phyloP scores from a whole-genome alignment of 2,113 vertebrate species.

The Phaethornis superciliosus region DNA sequence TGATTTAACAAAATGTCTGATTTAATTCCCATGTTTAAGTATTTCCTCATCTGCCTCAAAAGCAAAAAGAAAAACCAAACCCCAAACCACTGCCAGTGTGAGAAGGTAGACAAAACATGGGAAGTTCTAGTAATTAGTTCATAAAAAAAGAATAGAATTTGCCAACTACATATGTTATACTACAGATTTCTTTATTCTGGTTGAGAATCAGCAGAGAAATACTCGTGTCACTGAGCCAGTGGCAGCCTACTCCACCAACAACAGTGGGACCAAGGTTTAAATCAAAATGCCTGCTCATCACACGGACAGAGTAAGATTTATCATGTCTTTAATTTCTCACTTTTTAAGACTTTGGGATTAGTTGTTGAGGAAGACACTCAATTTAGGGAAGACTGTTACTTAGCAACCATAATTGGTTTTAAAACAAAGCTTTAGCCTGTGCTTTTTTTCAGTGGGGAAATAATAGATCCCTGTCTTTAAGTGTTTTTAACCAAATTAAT shows the following conservation, averaged over 20 bases:
- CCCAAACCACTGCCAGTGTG: not conserved
- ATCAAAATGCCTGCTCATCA: not conserved
- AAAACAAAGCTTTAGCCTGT: constrained; percentile 40
- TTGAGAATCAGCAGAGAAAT: not conserved
- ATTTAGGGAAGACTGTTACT: constrained; percentile 37
- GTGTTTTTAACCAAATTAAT: constrained; percentile 24
- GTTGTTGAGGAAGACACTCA: not conserved
- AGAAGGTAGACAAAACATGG: not conserved
- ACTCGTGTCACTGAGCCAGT: not conserved
- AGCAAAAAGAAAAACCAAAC: not conserved
- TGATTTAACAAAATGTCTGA: not conserved
- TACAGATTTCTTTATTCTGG: not conserved
- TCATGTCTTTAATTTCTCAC: not conserved
- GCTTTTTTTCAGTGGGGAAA: not conserved
- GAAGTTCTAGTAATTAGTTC: not conserved
- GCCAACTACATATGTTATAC: not conserved
- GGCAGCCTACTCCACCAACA: not conserved
- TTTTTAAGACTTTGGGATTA: constrained; percentile 38
- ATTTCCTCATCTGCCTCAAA: not conserved
- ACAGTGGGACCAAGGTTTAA: not conserved
- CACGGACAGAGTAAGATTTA: not conserved
- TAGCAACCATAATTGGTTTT: constrained; percentile 55
- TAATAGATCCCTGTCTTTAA: constrained; percentile 7
- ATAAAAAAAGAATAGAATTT: not conserved
- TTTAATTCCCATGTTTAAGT: not conserved